phyloP scores from a whole-genome alignment of 2,888 invertebrate species.

The Meloe dianella region DNA sequence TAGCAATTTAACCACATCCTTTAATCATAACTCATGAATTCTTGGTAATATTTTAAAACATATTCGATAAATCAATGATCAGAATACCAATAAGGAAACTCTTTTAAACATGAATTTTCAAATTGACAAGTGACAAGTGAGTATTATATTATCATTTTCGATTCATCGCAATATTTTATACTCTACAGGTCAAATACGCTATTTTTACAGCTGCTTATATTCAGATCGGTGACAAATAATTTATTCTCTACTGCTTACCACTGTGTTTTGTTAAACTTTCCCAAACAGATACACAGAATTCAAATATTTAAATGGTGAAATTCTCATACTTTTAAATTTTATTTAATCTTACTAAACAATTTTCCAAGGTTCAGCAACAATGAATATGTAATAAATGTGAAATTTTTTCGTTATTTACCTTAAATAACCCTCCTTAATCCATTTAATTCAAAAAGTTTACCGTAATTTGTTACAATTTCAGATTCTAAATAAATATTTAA shows the following conservation, averaged over 20 bases:
- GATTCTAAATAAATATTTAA: constrained; percentile 4
- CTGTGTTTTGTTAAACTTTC: neutral
- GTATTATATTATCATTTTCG: constrained; percentile 24
- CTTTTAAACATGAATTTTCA: constrained; percentile 7
- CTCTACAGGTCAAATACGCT: constrained; percentile 26
- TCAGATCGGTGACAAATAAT: constrained; percentile 14
- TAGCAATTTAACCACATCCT: constrained; percentile 24
- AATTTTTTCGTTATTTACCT: neutral
- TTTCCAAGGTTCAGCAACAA: neutral
- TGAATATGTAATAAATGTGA: neutral
- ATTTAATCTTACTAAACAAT: neutral
- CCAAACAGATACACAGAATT: neutral
- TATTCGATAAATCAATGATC: neutral
- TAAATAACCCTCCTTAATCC: neutral
- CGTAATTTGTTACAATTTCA: neutral
- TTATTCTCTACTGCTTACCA: constrained; percentile 7
- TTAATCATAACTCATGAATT: constrained; percentile 1
- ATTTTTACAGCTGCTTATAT: constrained; percentile 27
- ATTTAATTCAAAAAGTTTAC: neutral
- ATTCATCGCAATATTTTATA: constrained; percentile 27
- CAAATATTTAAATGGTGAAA: neutral
- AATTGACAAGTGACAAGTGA: constrained; percentile 7
- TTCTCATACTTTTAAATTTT: neutral
- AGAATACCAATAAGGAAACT: constrained; percentile 9
- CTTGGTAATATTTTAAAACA: no score